A percentile compares a stretch with the other conserved stretches of the same genome.
Evolutionary conservation across 1,140 invertebrate species (phyloP).

Genomic region (Trichonephila clavata): DNA sequence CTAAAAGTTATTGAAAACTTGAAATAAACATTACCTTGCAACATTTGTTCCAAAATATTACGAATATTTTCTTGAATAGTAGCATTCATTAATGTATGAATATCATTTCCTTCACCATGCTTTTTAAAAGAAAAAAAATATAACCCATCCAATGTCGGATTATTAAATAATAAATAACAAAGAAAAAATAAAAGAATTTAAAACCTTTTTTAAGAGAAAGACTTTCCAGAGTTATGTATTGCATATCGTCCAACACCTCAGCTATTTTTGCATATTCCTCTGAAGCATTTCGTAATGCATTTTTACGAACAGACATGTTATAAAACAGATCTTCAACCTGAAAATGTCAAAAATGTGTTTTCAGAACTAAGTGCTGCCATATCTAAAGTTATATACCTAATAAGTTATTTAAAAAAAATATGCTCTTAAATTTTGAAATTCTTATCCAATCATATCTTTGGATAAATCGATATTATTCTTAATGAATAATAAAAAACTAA

Average conservation of each 20-base stretch:
- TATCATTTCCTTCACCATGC: conserved; percentile 87
- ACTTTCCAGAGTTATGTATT: conserved; percentile 91
- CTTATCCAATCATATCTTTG: no score
- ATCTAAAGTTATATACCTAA: no score
- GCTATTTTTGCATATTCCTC: conserved; percentile 90
- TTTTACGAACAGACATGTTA: conserved; percentile 92
- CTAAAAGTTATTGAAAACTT: not conserved
- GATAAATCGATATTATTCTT: no score
- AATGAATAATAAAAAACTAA: no score
- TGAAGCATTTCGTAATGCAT: conserved; percentile 88
- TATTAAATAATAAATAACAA: not conserved
- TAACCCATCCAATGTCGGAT: no score
- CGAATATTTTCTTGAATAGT: conserved; percentile 90
- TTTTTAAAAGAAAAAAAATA: conserved; percentile 76
- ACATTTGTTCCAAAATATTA: conserved; percentile 86
- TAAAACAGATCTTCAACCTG: conserved; percentile 97
- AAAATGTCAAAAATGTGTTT: conserved; percentile 12
- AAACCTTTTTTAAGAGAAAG: conserved; percentile 91
- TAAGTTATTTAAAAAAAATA: no score
- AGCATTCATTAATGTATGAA: conserved; percentile 89
- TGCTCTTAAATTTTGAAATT: no score
- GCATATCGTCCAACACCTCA: conserved; percentile 84
- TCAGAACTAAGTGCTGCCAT: no score
- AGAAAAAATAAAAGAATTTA: not conserved
- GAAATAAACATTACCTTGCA: conserved; percentile 79